Percentiles rank a stretch among this genome's conserved stretches.
Evolutionary conservation across 2,888 invertebrate genomes (phyloP).

Genomic region (Elegia similella): DNA sequence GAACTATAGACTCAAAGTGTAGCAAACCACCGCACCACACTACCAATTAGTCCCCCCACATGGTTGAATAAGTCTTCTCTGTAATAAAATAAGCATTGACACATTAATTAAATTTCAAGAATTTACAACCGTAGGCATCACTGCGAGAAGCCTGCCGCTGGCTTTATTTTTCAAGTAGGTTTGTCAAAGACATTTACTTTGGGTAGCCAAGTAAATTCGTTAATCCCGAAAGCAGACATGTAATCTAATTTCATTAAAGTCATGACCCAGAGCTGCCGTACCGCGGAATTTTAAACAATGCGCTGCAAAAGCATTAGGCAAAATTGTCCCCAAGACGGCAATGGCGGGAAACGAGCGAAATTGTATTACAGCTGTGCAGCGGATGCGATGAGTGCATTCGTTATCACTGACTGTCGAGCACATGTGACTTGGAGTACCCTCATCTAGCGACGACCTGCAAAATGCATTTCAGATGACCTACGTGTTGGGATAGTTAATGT

Average conservation of each 20-base stretch:
- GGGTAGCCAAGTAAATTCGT: constrained; percentile 11
- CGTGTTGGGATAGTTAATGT: too few relatives aligned
- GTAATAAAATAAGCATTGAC: not conserved
- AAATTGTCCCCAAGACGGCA: constrained; percentile 16
- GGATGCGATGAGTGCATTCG: too few relatives aligned
- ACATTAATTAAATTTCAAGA: too few relatives aligned
- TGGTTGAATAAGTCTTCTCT: too few relatives aligned
- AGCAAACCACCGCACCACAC: too few relatives aligned
- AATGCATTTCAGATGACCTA: too few relatives aligned
- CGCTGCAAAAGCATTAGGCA: constrained; percentile 34
- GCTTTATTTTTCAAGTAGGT: not conserved
- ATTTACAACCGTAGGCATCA: not conserved
- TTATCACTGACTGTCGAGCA: too few relatives aligned
- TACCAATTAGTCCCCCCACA: too few relatives aligned
- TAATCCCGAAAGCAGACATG: constrained; percentile 12
- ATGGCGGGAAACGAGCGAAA: constrained; percentile 51
- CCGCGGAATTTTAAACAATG: constrained; percentile 52
- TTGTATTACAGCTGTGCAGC: constrained; percentile 35
- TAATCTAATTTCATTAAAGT: constrained; percentile 23
- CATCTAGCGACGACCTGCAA: too few relatives aligned
- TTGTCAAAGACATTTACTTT: constrained; percentile 3
- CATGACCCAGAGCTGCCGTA: constrained; percentile 30
- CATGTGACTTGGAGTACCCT: too few relatives aligned
- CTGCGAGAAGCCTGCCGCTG: not conserved
- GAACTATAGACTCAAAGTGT: too few relatives aligned